Evolutionary conservation across 2,113 vertebrate species (phyloP).

Genomic region (Dasyornis broadbenti): DNA sequence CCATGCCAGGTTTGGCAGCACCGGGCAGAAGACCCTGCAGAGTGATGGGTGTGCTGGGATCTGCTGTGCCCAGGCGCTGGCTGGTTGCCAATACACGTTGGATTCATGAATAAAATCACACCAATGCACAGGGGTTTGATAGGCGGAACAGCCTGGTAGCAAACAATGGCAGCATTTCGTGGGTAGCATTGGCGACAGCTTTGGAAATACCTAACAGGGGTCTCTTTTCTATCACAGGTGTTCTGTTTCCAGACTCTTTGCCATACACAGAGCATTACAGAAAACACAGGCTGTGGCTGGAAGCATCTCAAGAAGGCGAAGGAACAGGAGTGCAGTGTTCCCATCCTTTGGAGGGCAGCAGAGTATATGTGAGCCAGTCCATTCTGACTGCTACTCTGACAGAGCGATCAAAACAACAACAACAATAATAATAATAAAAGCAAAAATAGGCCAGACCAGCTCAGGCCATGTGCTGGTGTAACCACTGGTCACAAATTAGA

Average conservation of each 20-base stretch:
- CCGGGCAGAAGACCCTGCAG: fast-evolving
- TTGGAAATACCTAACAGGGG: fast-evolving
- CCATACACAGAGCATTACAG: neutral
- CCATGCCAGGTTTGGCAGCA: fast-evolving
- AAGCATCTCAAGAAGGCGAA: neutral
- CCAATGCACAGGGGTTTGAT: neutral
- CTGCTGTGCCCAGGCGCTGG: neutral
- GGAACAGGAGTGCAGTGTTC: neutral
- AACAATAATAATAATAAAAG: neutral
- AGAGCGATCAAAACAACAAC: neutral
- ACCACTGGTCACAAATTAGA: constrained; percentile 2
- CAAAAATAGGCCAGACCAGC: neutral
- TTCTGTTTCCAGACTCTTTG: neutral
- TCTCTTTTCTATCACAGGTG: neutral
- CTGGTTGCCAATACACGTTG: fast-evolving
- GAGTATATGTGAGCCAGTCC: neutral
- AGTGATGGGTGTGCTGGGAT: fast-evolving
- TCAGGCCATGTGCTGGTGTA: neutral
- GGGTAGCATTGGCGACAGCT: fast-evolving
- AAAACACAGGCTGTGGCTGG: neutral
- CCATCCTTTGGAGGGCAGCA: neutral
- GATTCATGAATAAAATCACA: neutral
- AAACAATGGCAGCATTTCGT: neutral
- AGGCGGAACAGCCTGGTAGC: neutral
- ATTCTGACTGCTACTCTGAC: neutral